Evolutionary conservation across 2,797 vertebrate genomes (phyloP).

Genomic region (Caiman crocodilus): DNA sequence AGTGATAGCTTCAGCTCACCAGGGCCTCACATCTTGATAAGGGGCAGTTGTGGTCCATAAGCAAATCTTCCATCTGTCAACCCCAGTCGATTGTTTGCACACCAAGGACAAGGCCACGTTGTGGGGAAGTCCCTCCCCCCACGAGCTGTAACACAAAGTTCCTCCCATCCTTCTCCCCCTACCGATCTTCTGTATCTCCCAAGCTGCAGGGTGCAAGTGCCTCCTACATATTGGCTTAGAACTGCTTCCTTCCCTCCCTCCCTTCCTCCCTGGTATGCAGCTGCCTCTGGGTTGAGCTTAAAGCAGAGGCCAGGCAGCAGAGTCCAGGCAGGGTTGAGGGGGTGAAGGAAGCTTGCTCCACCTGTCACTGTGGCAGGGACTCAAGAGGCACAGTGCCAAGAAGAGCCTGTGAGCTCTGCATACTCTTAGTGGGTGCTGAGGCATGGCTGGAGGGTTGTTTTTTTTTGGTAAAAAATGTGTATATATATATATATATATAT

Average conservation of each 20-base stretch:
- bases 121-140: too few relatives aligned
- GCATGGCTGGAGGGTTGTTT: too few relatives aligned
- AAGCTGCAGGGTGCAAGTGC: too few relatives aligned
- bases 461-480: too few relatives aligned
- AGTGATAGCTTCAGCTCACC: not conserved
- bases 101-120: too few relatives aligned
- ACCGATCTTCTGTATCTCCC: too few relatives aligned
- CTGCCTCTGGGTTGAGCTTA: not conserved
- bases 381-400: too few relatives aligned
- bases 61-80: not conserved
- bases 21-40: not conserved
- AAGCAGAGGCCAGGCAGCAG: not conserved
- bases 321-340: not conserved
- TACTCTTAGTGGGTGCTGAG: too few relatives aligned
- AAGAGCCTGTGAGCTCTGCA: not conserved
- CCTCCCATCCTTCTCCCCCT: too few relatives aligned
- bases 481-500: too few relatives aligned
- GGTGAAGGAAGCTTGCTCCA: not conserved
- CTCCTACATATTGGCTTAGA: not conserved
- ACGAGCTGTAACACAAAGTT: too few relatives aligned
- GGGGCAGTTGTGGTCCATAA: not conserved
- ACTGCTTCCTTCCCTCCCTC: not conserved
- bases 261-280: not conserved
- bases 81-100: not conserved
- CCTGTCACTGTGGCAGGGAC: not conserved